Percentiles rank a stretch among this genome's conserved stretches.
These are phyloP conservation scores for Leptopilina drosophilae DNA, from an alignment of 2,888 invertebrate genomes.

Conservation along the genomic window DNA sequence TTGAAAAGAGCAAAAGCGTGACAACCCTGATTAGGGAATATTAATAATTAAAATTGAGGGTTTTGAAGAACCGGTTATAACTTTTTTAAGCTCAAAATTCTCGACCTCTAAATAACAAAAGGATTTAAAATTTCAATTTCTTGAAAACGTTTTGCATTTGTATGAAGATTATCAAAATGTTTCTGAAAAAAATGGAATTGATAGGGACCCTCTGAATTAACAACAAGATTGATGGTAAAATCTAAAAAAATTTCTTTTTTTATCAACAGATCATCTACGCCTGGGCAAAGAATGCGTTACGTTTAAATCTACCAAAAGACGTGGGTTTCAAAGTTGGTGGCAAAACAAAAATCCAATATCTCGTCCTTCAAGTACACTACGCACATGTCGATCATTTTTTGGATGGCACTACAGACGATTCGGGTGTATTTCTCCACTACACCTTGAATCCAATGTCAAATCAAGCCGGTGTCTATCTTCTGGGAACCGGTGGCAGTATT, in stretches of 20 bases:
- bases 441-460: conserved; percentile 88
- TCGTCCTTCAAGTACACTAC: conserved; percentile 97
- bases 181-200: too few species aligned
- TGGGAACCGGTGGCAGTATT: conserved; percentile 92
- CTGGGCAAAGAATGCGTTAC: conserved; percentile 95
- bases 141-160: too few species aligned
- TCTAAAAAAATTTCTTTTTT: background rate
- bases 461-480: conserved; percentile 92
- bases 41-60: too few species aligned
- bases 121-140: too few species aligned
- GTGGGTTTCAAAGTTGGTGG: conserved; percentile 96
- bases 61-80: too few species aligned
- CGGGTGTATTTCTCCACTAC: conserved; percentile 89
- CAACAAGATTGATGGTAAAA: background rate
- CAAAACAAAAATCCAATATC: conserved; percentile 88
- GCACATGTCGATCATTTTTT: conserved; percentile 82
- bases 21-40: too few species aligned
- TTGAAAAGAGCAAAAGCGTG: too few species aligned
- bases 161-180: too few species aligned
- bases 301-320: conserved; percentile 86
- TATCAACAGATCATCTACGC: conserved; percentile 89
- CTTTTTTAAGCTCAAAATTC: too few species aligned
- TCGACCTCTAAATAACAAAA: too few species aligned
- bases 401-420: conserved; percentile 88
- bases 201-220: too few species aligned